phyloP scores from a whole-genome alignment of 2,888 invertebrate species.

The Eupithecia abbreviata region DNA sequence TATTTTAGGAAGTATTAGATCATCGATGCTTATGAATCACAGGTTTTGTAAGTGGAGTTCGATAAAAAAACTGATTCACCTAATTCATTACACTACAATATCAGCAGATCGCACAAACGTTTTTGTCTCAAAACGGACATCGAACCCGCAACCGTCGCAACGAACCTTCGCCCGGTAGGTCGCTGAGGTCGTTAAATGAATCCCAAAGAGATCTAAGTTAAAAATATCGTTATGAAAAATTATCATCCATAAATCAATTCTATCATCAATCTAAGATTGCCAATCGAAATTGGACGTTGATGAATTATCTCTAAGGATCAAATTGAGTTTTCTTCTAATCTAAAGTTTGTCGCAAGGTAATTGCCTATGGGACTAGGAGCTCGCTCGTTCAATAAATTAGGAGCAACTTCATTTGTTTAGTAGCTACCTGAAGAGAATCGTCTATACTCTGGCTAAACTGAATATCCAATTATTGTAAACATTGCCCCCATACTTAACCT shows the following conservation, averaged over 20 bases:
- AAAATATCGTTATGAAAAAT: neutral
- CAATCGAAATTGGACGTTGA: slow-evolving; percentile 29
- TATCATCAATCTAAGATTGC: slow-evolving; percentile 21
- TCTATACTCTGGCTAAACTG: neutral
- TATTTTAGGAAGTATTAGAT: neutral
- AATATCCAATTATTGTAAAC: too few species aligned
- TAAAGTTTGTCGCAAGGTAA: slow-evolving; percentile 31
- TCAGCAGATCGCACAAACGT: too few species aligned
- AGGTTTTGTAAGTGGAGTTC: neutral
- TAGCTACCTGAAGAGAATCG: neutral
- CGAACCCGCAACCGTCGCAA: neutral
- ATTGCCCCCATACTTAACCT: too few species aligned
- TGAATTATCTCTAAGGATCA: slow-evolving; percentile 12
- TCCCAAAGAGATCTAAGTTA: neutral
- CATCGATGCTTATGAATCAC: neutral
- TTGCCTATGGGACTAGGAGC: slow-evolving; percentile 25
- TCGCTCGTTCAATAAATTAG: slow-evolving; percentile 25
- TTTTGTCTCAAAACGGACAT: neutral
- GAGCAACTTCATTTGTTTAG: neutral
- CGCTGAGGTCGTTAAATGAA: neutral
- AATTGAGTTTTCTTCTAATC: slow-evolving; percentile 34
- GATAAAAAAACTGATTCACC: too few species aligned
- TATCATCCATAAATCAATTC: slow-evolving; percentile 14
- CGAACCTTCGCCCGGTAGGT: neutral
- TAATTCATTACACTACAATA: too few species aligned